These are phyloP conservation scores for Apis florea DNA, from an alignment of 1,140 invertebrate genomes.

Conservation along the genomic window DNA sequence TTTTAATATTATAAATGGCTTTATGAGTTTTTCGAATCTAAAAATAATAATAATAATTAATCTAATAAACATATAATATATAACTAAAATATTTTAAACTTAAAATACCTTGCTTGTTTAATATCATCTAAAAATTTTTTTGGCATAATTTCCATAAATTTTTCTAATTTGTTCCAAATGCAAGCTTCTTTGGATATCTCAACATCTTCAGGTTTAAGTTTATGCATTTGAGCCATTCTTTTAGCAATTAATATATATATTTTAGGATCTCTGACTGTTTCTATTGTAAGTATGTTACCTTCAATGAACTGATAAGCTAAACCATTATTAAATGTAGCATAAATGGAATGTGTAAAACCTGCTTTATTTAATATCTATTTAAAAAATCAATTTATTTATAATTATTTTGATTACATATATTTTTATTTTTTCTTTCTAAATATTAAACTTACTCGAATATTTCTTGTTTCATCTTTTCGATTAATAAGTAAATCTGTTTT, in stretches of 20 bases:
- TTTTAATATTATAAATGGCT: conserved; percentile 84
- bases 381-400: conserved; percentile 52
- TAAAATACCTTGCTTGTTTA: conserved; percentile 83
- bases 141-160: conserved; percentile 88
- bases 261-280: conserved; percentile 85
- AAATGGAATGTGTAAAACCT: conserved; percentile 91
- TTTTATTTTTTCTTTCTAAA: background rate
- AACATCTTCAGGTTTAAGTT: conserved; percentile 77
- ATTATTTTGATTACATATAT: conserved; percentile 7
- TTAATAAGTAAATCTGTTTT: conserved; percentile 97
- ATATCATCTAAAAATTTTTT: conserved; percentile 82
- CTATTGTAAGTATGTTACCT: conserved; percentile 88
- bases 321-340: conserved; percentile 96
- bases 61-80: background rate
- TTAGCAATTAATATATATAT: conserved; percentile 89
- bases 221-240: conserved; percentile 91
- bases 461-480: conserved; percentile 89
- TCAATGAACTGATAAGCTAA: conserved; percentile 95
- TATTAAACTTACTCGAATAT: conserved; percentile 82
- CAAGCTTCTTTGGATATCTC: conserved; percentile 80
- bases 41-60: conserved; percentile 65
- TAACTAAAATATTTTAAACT: background rate
- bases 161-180: conserved; percentile 88
- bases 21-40: conserved; percentile 87
- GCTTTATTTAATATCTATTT: conserved; percentile 87